Conservation (phyloP, 1,140 invertebrate species). For the Anastatus disparis region DNA sequence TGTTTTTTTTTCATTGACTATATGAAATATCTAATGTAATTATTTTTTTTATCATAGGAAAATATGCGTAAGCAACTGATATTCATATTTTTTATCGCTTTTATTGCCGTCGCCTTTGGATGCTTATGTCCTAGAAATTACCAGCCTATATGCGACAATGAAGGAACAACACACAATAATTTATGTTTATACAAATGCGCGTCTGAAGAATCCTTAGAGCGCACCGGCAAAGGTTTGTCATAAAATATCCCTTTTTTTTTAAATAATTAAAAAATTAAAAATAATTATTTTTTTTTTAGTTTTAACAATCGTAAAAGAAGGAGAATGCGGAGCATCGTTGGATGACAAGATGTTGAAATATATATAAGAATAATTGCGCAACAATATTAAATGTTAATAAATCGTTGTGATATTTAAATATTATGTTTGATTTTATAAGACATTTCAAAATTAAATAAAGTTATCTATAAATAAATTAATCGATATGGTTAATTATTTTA, state of each 20-base stretch:
- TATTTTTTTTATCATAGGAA: neutral
- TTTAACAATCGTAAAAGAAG: neutral
- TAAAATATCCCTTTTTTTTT: neutral
- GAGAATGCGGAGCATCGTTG: neutral
- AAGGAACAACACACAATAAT: constrained; percentile 66
- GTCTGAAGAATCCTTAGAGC: neutral
- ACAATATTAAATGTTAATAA: neutral
- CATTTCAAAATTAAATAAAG: too few relatives aligned
- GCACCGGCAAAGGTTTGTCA: neutral
- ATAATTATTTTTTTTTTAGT: constrained; percentile 29
- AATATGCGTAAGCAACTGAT: constrained; percentile 1
- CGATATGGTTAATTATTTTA: too few relatives aligned
- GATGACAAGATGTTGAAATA: neutral
- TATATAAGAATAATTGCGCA: too few relatives aligned
- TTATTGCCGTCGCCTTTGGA: neutral
- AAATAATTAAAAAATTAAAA: neutral
- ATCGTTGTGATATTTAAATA: too few relatives aligned
- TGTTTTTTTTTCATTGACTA: too few relatives aligned
- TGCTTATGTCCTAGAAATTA: constrained; percentile 66
- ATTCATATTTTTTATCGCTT: neutral
- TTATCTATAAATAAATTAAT: too few relatives aligned
- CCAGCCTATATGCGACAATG: constrained; percentile 66
- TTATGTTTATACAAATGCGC: constrained; percentile 63
- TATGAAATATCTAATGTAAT: neutral
- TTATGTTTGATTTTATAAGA: too few relatives aligned